Evolutionary conservation across 53 echinoderm and acorn worm genomes (phyloP).

Genomic region (Echinometra lucunter): DNA sequence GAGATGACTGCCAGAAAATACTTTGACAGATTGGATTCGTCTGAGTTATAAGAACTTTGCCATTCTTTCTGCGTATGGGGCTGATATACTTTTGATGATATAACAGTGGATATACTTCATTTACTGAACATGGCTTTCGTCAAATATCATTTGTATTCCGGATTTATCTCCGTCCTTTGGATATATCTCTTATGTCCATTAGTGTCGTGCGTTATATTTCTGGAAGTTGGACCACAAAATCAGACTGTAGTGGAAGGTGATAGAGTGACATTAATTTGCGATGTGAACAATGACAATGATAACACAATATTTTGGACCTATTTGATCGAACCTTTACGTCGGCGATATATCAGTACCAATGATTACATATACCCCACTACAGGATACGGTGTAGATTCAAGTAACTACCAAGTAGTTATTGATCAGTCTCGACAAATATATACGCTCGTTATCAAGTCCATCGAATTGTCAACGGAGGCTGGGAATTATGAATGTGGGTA

Average conservation of each 20-base stretch:
- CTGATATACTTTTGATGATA: background rate
- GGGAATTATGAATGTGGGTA: slow-evolving; percentile 54
- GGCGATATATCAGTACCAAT: slow-evolving; percentile 11
- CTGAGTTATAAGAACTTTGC: background rate
- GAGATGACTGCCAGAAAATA: background rate
- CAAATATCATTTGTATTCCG: background rate
- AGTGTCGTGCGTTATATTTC: background rate
- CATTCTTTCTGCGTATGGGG: background rate
- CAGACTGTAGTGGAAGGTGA: slow-evolving; percentile 30
- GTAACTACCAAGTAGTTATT: background rate
- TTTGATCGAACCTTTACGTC: background rate
- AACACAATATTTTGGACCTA: slow-evolving; percentile 50
- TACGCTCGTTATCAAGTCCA: background rate
- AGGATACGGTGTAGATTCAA: background rate
- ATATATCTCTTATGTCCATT: background rate
- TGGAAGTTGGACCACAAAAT: slow-evolving; percentile 44
- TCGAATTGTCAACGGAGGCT: background rate
- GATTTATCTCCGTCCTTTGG: background rate
- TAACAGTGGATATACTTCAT: background rate
- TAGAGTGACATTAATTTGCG: slow-evolving; percentile 29
- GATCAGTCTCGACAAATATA: slow-evolving; percentile 3
- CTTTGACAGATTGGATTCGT: background rate
- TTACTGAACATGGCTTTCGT: background rate
- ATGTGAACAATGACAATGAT: slow-evolving; percentile 44
- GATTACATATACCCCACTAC: background rate